Base-by-base conservation (phyloP, 2,113 vertebrate genomes). In the Sialia sialis region DNA sequence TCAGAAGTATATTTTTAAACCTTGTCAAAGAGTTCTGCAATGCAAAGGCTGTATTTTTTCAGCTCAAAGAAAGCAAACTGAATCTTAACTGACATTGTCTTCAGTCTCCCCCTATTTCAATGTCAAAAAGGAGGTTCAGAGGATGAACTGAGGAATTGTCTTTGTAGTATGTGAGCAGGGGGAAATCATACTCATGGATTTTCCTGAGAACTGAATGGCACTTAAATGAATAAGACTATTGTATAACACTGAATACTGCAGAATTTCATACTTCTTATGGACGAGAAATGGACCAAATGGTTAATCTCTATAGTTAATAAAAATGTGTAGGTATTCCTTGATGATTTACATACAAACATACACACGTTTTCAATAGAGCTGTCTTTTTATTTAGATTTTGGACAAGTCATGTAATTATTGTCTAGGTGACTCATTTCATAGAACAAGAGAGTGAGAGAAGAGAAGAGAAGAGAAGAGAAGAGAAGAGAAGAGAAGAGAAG, bases 1-100 rank as follows among this genome's bases (percentile, higher is more conserved):
- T 96, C 84, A 81, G 84, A 78, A 91, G 46, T 67, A 27, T 82
- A 80, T 94, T 95, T 94, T 91, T 56, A 95, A 94, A 64, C 23
- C 89, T 95, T 82, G 32, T 80, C 73, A 75, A 62, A 75, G 48
- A 80, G 29, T 67, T 95, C 54, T 89, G 34, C 62, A 66, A 46
- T 25, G 67, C 18, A 87, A 94, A 83, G 27, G 13, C 49, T 81
- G 25, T 66, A 43, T 69, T 44, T 81, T 54, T 59, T n/a, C 41
- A 69, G n/a, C 32, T 79, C 25, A 62, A 18, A 75, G 26, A 69
- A 73, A 73, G 32, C 30, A 76, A 20, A 56, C 38, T 66, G 66
- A 59, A 16, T 80, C 19, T 85, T 79, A 75, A 69, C 34, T 83
- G 66, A 39, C 54, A 38, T 34, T 82, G 63, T 73, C 27, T 87